Evolutionary conservation across 2,888 invertebrate species (phyloP).

Genomic region (Acrobasis consociella): DNA sequence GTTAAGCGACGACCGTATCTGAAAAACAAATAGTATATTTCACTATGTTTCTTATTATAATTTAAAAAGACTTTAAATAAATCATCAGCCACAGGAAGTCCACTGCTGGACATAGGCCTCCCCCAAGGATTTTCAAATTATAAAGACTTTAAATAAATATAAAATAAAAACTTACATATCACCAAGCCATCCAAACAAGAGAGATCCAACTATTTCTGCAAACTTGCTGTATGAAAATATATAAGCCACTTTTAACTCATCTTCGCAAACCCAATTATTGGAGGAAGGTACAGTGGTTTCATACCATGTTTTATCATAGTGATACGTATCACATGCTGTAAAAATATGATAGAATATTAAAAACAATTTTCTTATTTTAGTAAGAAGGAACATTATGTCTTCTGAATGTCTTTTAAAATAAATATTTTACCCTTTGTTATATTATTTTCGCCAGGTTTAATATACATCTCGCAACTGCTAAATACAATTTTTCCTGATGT

Average conservation of each 20-base stretch:
- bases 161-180: conserved; percentile 49
- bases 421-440: conserved; percentile 39
- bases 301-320: conserved; percentile 60
- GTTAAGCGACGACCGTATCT: conserved; percentile 62
- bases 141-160: no score
- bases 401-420: not conserved
- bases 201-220: conserved; percentile 55
- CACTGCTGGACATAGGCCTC: no score
- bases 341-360: conserved; percentile 24
- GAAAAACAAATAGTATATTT: conserved; percentile 33
- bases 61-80: no score
- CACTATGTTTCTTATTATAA: not conserved
- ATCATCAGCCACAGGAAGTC: no score
- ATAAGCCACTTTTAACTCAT: conserved; percentile 56
- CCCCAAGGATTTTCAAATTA: no score
- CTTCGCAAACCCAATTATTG: conserved; percentile 62
- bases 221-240: conserved; percentile 53
- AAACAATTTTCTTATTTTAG: not conserved
- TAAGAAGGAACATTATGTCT: not conserved
- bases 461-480: conserved; percentile 50
- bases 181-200: conserved; percentile 63
- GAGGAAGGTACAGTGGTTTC: conserved; percentile 53
- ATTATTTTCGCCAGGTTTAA: conserved; percentile 38
- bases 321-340: conserved; percentile 51
- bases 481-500: conserved; percentile 37